phyloP scores from a whole-genome alignment of 2,888 invertebrate species.

The Synergus itoensis region DNA sequence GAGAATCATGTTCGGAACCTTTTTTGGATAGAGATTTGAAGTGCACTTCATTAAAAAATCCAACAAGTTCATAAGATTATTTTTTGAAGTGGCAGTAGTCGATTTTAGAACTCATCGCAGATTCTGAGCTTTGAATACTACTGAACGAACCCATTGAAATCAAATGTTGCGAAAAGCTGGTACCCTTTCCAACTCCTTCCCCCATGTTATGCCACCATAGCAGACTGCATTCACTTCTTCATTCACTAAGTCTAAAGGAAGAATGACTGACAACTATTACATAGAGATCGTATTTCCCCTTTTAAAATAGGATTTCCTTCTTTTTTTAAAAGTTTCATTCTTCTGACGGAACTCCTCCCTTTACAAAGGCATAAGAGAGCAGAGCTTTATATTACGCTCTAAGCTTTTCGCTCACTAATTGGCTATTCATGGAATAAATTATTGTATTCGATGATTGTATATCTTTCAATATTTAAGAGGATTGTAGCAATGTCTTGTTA shows the following conservation, averaged over 20 bases:
- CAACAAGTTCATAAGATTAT: constrained; percentile 35
- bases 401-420: constrained; percentile 9
- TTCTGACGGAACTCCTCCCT: neutral
- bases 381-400: neutral
- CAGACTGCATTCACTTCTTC: constrained; percentile 44
- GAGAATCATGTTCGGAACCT: neutral
- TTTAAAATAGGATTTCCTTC: neutral
- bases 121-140: constrained; percentile 36
- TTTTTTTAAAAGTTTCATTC: constrained; percentile 26
- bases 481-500: neutral
- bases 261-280: constrained; percentile 30
- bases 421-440: constrained; percentile 15
- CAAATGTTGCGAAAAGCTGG: constrained; percentile 41
- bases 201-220: constrained; percentile 31
- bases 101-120: constrained; percentile 8
- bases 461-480: constrained; percentile 22
- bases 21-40: constrained; percentile 1
- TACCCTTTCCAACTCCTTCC: neutral
- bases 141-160: constrained; percentile 25
- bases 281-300: neutral
- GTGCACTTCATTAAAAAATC: constrained; percentile 5
- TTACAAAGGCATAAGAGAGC: constrained; percentile 29
- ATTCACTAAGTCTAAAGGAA: constrained; percentile 33
- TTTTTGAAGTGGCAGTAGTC: constrained; percentile 21
- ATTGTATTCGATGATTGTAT: neutral